Base-by-base conservation (phyloP, 2,113 vertebrate genomes). In the Laterallus jamaicensis region DNA sequence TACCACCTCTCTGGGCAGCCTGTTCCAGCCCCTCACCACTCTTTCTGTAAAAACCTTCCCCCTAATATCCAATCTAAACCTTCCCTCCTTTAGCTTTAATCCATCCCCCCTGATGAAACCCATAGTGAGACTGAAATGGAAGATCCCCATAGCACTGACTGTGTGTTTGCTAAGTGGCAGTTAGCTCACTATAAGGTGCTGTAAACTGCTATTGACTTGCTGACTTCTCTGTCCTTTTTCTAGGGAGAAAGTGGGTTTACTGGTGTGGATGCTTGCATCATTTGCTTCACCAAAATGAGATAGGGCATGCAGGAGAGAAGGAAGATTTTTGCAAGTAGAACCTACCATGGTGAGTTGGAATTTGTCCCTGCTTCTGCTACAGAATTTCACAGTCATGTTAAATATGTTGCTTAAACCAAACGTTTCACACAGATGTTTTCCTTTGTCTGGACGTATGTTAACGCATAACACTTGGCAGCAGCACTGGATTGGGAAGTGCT, bases 321-420 rank as follows among this genome's bases (percentile, higher is more conserved):
- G 49, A 62, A 84, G 44, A 44, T 64, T 78, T 81, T 44, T 86
- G 56, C 80, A 85, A 93, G 58, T 44, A 88, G 88, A 96, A 50
- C 39, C 63, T 86, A 90, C 66, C 83, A 96, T 97, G 96, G 96
- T 96, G 67, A 96, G 95, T 94, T 84, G 39, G 29, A 83, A 60
- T 92, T 84, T 83, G 35, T 74, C 25, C 18, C 47, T 81, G 17
- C 15, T 80, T 96, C 47, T 78, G 29, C 56, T 82, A 17, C 28
- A 25, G 42, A 60, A 50, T 35, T 88, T 88, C 60, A 60, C 42
- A 21, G 35, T 78, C 69, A 78, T 19, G 3, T 44, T 54, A 56
- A 84, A 56, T 44, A 9, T 13, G 21, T 56, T 42, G 32, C 22
- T 92, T 59, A 71, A 88, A 63, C 19, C 28, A 74, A 68, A 68